Conservation (phyloP, 2,888 invertebrate genomes). For the Spodoptera exigua region DNA sequence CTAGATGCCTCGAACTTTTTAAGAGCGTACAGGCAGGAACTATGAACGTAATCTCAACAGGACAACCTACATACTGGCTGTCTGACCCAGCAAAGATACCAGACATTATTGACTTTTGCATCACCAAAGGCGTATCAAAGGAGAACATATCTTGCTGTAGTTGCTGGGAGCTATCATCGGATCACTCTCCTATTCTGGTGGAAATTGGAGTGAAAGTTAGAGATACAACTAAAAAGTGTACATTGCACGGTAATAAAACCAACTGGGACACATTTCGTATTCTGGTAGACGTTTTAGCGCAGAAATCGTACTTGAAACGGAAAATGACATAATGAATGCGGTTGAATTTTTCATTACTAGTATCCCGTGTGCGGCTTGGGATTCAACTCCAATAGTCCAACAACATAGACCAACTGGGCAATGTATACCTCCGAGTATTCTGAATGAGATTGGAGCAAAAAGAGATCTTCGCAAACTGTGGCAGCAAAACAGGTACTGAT, state of each 20-base stretch:
- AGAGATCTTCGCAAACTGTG: no score
- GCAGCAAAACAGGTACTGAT: no score
- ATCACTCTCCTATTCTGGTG: background rate
- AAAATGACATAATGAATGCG: background rate
- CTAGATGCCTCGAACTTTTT: background rate
- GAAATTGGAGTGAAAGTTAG: background rate
- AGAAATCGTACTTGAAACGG: background rate
- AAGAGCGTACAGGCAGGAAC: no score
- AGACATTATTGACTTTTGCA: no score
- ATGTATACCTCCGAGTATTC: no score
- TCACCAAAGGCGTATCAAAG: background rate
- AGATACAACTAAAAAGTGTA: background rate
- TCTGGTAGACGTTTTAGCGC: background rate
- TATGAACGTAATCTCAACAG: background rate
- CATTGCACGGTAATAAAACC: background rate
- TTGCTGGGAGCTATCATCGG: background rate
- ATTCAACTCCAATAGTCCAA: background rate
- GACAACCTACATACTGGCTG: background rate
- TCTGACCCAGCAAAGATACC: slow-evolving; percentile 1
- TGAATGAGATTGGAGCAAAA: no score
- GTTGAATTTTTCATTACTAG: background rate
- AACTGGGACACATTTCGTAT: background rate
- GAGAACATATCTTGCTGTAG: background rate
- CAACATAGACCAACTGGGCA: no score
- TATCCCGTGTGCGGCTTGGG: background rate